Percentiles rank a stretch among this genome's conserved stretches.
These are phyloP conservation scores for Noctua janthe DNA, from an alignment of 2,888 invertebrate species.

Conservation along the genomic window DNA sequence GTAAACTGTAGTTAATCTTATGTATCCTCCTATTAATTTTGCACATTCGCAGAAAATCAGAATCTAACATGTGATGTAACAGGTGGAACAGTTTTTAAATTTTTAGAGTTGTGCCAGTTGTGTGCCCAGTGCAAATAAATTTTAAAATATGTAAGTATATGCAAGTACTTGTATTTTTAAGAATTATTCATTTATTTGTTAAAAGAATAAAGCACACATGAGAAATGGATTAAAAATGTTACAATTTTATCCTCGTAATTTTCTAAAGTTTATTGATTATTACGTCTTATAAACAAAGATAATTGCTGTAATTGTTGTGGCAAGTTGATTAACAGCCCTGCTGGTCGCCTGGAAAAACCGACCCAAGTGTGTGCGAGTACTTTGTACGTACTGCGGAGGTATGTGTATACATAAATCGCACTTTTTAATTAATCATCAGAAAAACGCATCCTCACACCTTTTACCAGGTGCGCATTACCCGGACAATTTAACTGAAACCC, in stretches of 20 bases:
- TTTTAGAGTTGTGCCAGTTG: neutral
- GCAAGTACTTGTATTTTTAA: neutral
- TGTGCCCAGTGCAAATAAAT: neutral
- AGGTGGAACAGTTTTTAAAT: neutral
- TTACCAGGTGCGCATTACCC: constrained; percentile 68
- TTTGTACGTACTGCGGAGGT: constrained; percentile 26
- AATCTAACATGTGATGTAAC: neutral
- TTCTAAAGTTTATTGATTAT: constrained; percentile 51
- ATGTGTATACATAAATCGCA: constrained; percentile 30
- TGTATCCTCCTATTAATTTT: constrained; percentile 3
- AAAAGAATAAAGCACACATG: neutral
- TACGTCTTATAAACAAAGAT: constrained; percentile 51
- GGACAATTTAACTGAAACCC: constrained; percentile 66
- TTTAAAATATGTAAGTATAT: neutral
- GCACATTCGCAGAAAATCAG: neutral
- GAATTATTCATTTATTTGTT: neutral
- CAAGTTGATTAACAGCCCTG: constrained; percentile 49
- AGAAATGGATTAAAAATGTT: neutral
- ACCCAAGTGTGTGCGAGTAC: constrained; percentile 12
- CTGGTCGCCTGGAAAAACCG: constrained; percentile 45
- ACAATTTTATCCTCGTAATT: constrained; percentile 17
- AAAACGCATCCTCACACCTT: constrained; percentile 65
- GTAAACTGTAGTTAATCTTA: constrained; percentile 3
- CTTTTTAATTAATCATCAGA: constrained; percentile 39
- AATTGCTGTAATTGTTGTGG: constrained; percentile 56